phyloP scores from a whole-genome alignment of 2,888 invertebrate species.

The Caenorhabditis macrosperma region DNA sequence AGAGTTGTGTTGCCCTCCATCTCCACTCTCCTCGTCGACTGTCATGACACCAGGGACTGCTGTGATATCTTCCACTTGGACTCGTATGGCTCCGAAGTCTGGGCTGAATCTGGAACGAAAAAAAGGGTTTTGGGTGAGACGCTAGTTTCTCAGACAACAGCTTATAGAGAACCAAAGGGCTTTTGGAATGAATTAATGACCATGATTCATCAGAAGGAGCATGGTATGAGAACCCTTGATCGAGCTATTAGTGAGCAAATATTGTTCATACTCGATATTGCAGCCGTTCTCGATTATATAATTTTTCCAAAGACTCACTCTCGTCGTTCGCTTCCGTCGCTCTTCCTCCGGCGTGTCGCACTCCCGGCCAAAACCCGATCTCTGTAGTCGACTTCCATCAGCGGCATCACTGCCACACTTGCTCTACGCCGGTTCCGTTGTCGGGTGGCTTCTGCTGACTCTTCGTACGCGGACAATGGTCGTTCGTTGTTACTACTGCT shows the following conservation, averaged over 20 bases:
- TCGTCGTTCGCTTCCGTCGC: slow-evolving; percentile 19
- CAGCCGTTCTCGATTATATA: no score
- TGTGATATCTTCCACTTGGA: slow-evolving; percentile 59
- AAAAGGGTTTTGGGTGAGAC: not conserved
- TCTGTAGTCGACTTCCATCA: slow-evolving; percentile 46
- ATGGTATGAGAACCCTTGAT: not conserved
- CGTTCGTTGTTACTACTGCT: slow-evolving; percentile 39
- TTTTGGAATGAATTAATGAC: not conserved
- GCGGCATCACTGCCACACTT: slow-evolving; percentile 58
- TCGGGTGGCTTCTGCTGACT: slow-evolving; percentile 36
- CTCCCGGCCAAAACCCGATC: slow-evolving; percentile 41
- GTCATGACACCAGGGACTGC: slow-evolving; percentile 21
- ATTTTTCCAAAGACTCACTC: slow-evolving; percentile 11
- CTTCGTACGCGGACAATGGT: slow-evolving; percentile 58
- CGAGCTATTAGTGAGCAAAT: no score
- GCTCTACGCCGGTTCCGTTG: slow-evolving; percentile 46
- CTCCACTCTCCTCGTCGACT: slow-evolving; percentile 35
- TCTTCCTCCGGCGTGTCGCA: slow-evolving; percentile 21
- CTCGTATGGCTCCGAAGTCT: slow-evolving; percentile 58
- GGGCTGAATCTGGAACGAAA: slow-evolving; percentile 52
- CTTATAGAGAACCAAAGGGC: no score
- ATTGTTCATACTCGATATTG: no score
- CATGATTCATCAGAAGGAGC: not conserved
- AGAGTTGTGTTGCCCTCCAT: not conserved
- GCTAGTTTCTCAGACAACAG: no score